A percentile compares a stretch with the other conserved stretches of the same genome.
Conservation (phyloP, 2,888 invertebrate genomes). For the Yponomeuta malinellus region DNA sequence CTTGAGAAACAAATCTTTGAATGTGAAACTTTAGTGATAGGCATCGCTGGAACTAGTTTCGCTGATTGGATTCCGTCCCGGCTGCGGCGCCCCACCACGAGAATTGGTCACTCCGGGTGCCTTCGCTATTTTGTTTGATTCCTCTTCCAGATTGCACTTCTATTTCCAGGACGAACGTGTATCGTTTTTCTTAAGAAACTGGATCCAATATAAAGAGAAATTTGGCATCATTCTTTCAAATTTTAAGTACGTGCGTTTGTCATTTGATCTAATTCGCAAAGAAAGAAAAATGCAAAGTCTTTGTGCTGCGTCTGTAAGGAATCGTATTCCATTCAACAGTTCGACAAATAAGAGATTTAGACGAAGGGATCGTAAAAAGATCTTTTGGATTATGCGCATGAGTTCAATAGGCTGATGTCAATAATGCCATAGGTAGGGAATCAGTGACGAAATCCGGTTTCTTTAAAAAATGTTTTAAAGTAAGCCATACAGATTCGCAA, state of each 20-base stretch:
- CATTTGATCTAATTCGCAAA: neutral
- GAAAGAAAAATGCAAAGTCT: neutral
- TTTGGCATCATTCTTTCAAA: too few species aligned
- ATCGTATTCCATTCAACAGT: neutral
- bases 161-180: constrained; percentile 42
- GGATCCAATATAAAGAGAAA: neutral
- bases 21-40: constrained; percentile 74
- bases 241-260: too few species aligned
- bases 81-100: constrained; percentile 47
- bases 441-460: neutral
- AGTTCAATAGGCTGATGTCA: neutral
- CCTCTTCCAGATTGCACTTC: constrained; percentile 65
- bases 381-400: neutral
- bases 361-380: neutral
- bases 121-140: constrained; percentile 64
- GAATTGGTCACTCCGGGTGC: constrained; percentile 58
- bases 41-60: constrained; percentile 71
- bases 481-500: neutral
- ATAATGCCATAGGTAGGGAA: neutral
- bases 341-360: neutral
- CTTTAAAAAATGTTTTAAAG: neutral
- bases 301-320: neutral
- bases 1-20: constrained; percentile 76
- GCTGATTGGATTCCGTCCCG: constrained; percentile 70
- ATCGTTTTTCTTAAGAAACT: constrained; percentile 1